Conservation (phyloP, 1,140 invertebrate genomes). For the Drosophila subpulchrella region DNA sequence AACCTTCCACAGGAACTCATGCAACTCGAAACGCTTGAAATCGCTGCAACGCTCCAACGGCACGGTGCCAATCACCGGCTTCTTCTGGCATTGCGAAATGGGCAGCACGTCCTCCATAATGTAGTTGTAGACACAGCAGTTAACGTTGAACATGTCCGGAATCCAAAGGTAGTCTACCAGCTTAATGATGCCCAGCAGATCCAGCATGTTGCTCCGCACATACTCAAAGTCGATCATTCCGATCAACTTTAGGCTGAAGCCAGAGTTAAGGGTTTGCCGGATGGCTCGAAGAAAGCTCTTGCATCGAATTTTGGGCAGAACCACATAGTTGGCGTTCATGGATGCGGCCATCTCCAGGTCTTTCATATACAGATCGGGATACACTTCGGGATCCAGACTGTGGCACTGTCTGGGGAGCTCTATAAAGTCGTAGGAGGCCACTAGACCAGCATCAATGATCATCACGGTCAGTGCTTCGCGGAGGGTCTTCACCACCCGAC, state of each 20-base stretch:
- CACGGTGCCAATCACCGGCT: slow-evolving; percentile 74
- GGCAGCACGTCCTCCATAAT: slow-evolving; percentile 77
- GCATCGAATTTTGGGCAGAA: slow-evolving; percentile 74
- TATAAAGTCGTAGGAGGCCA: slow-evolving; percentile 75
- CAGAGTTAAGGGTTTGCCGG: slow-evolving; percentile 27
- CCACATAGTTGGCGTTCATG: slow-evolving; percentile 62
- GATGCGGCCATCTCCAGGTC: slow-evolving; percentile 51
- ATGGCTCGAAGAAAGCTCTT: slow-evolving; percentile 62
- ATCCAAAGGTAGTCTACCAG: slow-evolving; percentile 78
- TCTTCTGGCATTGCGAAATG: slow-evolving; percentile 67
- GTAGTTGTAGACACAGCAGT: slow-evolving; percentile 66
- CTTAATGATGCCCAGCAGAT: slow-evolving; percentile 74
- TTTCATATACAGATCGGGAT: slow-evolving; percentile 41
- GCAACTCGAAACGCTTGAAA: slow-evolving; percentile 74
- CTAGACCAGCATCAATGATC: slow-evolving; percentile 67
- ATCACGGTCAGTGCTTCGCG: slow-evolving; percentile 63
- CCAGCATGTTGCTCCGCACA: slow-evolving; percentile 74
- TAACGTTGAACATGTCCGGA: slow-evolving; percentile 72
- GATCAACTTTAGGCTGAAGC: slow-evolving; percentile 60
- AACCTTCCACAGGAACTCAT: slow-evolving; percentile 74
- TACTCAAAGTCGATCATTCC: slow-evolving; percentile 79
- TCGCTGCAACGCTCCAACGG: slow-evolving; percentile 76
- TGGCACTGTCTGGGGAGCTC: slow-evolving; percentile 78
- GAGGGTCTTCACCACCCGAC: slow-evolving; percentile 70
- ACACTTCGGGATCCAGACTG: slow-evolving; percentile 26